Percentiles rank a stretch among this genome's conserved stretches.
Conservation (phyloP, 1,140 invertebrate genomes). For the Pseudomyrmex pallidus region DNA sequence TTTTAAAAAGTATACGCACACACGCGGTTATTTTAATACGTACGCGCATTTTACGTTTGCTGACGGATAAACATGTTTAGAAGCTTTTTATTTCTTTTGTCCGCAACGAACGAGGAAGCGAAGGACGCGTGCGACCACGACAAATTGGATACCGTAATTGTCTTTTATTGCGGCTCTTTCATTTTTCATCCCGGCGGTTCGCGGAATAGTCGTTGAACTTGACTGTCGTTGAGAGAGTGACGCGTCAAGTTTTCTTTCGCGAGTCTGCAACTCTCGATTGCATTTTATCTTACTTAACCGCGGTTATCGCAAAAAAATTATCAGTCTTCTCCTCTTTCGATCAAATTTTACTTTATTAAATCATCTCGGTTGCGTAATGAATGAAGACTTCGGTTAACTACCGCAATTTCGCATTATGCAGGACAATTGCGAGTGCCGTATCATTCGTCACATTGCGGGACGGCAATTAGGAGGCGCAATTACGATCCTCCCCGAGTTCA, state of each 20-base stretch:
- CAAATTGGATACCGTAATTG: constrained; percentile 14
- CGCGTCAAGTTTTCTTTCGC: constrained; percentile 21
- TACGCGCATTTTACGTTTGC: too few relatives aligned
- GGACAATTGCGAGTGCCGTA: neutral
- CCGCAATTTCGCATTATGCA: too few relatives aligned
- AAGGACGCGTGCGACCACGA: neutral
- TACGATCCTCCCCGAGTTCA: constrained; percentile 12
- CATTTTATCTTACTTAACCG: neutral
- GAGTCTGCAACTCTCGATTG: constrained; percentile 10
- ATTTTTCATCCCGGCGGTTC: neutral
- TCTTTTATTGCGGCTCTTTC: constrained; percentile 43
- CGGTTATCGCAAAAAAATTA: neutral
- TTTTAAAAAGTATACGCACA: too few relatives aligned
- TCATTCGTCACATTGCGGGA: neutral
- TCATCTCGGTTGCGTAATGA: too few relatives aligned
- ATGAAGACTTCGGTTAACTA: too few relatives aligned
- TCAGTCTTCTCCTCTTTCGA: too few relatives aligned
- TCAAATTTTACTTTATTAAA: too few relatives aligned
- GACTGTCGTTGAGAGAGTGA: constrained; percentile 1
- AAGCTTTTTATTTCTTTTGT: neutral
- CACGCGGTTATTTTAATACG: too few relatives aligned
- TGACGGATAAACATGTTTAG: too few relatives aligned
- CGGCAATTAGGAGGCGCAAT: constrained; percentile 14
- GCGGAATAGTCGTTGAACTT: constrained; percentile 17
- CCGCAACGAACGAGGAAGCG: neutral